A percentile compares a stretch with the other conserved stretches of the same genome.
Conservation (phyloP, 2,113 vertebrate genomes). For the Xiphophorus maculatus region DNA sequence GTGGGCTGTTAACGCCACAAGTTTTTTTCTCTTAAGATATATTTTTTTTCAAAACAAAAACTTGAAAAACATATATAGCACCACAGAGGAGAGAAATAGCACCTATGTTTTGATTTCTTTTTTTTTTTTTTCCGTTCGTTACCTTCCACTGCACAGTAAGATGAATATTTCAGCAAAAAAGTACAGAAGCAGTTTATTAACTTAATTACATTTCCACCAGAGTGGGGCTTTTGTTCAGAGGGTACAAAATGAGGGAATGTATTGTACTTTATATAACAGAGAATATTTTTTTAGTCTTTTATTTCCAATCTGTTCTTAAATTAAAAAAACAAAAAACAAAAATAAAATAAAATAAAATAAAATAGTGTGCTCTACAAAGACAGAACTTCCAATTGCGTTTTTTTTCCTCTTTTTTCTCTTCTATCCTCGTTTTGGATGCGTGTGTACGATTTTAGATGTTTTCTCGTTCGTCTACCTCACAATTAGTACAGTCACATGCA, state of each 20-base stretch:
- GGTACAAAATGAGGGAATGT: conserved; percentile 66
- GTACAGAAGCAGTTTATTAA: conserved; percentile 62
- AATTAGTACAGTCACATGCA: conserved; percentile 81
- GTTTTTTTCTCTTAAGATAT: conserved; percentile 33
- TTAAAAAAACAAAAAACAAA: conserved; percentile 56
- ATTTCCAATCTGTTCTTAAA: conserved; percentile 77
- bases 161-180: conserved; percentile 40
- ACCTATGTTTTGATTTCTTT: conserved; percentile 80
- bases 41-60: conserved; percentile 69
- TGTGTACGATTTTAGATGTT: conserved; percentile 50
- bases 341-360: conserved; percentile 35
- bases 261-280: conserved; percentile 71
- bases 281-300: conserved; percentile 73
- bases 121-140: conserved; percentile 69
- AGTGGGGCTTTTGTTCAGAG: conserved; percentile 41
- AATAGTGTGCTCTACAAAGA: conserved; percentile 69
- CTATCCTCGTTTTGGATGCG: conserved; percentile 47
- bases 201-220: conserved; percentile 62
- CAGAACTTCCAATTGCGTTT: conserved; percentile 50
- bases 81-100: conserved; percentile 88
- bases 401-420: conserved; percentile 32
- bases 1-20: conserved; percentile 63
- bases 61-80: conserved; percentile 85
- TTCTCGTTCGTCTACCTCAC: conserved; percentile 66
- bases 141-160: conserved; percentile 70